A percentile compares a stretch with the other conserved stretches of the same genome.
Evolutionary conservation across 2,113 vertebrate species (phyloP).

Genomic region (Astur gentilis): DNA sequence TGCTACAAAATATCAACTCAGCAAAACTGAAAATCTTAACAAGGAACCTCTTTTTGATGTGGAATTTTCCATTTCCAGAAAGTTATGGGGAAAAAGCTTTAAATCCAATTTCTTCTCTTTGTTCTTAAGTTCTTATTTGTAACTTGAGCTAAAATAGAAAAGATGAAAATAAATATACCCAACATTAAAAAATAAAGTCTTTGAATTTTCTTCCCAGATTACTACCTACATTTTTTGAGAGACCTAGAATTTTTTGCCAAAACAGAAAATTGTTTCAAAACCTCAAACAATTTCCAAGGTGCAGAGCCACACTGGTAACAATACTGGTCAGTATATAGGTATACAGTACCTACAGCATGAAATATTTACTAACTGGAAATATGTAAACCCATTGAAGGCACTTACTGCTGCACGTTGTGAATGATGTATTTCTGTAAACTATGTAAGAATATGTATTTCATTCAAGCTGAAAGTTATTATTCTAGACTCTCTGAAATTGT

Average conservation of each 20-base stretch:
- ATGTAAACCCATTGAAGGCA: neutral
- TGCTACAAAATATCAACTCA: neutral
- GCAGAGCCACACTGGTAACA: neutral
- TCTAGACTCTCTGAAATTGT: neutral
- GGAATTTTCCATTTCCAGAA: neutral
- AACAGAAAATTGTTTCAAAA: neutral
- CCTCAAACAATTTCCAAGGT: neutral
- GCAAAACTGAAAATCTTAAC: neutral
- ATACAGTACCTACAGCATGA: neutral
- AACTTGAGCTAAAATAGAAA: neutral
- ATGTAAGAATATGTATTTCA: accelerated
- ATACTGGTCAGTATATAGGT: neutral
- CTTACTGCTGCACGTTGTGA: neutral
- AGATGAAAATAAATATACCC: neutral
- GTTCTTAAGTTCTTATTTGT: neutral
- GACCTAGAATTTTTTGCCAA: neutral
- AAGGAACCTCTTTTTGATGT: neutral
- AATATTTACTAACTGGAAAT: neutral
- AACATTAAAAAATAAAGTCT: neutral
- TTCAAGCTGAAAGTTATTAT: neutral
- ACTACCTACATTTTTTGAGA: neutral
- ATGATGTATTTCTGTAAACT: neutral
- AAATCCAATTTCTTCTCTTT: neutral
- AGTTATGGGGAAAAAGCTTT: neutral
- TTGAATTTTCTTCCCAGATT: neutral